Evolutionary conservation across 2,797 vertebrate genomes (phyloP).

Genomic region (Thamnophis elegans): DNA sequence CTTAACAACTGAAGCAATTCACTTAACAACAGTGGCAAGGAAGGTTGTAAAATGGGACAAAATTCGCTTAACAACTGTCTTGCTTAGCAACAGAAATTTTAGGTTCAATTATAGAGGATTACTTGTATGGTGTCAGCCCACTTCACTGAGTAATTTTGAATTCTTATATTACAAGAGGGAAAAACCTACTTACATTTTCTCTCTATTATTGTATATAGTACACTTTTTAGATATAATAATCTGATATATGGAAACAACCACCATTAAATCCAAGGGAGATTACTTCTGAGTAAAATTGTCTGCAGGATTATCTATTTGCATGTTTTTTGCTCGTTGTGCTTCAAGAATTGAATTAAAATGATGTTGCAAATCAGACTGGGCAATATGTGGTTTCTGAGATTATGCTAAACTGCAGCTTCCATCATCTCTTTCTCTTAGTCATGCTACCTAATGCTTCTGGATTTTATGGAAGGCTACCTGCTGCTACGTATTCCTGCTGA

Average conservation of each 20-base stretch:
- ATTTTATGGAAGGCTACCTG: not conserved
- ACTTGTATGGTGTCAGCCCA: not conserved
- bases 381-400: not conserved
- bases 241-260: not conserved
- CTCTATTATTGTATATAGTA: not conserved
- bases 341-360: not conserved
- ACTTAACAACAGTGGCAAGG: no score
- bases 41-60: no score
- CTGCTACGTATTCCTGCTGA: not conserved
- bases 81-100: no score
- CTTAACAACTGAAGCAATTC: no score
- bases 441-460: not conserved
- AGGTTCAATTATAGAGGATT: no score
- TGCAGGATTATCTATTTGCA: not conserved
- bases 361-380: not conserved
- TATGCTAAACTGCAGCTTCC: not conserved
- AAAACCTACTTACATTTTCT: not conserved
- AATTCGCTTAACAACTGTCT: no score
- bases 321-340: not conserved
- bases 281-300: not conserved
- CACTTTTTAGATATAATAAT: not conserved
- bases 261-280: not conserved
- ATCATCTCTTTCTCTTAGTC: not conserved
- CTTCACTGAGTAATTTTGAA: not conserved
- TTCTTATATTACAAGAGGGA: not conserved